Percentiles rank a stretch among this genome's conserved stretches.
These are phyloP conservation scores for Azorinus chamasolen DNA, from an alignment of 2,888 invertebrate genomes.

Conservation along the genomic window DNA sequence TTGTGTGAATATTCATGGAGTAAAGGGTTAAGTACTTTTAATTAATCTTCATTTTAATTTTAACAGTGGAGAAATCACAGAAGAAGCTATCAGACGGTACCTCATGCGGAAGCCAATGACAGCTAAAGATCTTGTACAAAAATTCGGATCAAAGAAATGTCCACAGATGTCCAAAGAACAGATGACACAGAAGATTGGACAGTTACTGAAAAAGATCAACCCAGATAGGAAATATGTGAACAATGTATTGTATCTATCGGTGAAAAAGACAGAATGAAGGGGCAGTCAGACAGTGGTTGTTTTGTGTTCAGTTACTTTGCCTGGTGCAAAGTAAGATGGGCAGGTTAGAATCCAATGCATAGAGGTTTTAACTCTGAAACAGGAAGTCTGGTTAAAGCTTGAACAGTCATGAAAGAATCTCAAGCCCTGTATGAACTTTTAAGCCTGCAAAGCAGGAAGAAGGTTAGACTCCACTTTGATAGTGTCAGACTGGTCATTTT, in stretches of 20 bases:
- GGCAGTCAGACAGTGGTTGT: background rate
- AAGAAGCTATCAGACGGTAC: slow-evolving; percentile 97
- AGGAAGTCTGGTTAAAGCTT: too few species aligned
- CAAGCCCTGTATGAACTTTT: too few species aligned
- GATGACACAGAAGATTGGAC: slow-evolving; percentile 96
- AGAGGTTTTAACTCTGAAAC: too few species aligned
- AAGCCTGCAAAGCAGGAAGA: too few species aligned
- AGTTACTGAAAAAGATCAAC: slow-evolving; percentile 97
- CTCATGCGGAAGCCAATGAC: slow-evolving; percentile 99
- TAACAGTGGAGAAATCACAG: slow-evolving; percentile 90
- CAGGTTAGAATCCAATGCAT: too few species aligned
- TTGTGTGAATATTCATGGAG: too few species aligned
- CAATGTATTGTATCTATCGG: slow-evolving; percentile 97
- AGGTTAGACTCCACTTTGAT: too few species aligned
- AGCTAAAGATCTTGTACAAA: slow-evolving; percentile 96
- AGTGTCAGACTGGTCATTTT: too few species aligned
- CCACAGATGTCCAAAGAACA: slow-evolving; percentile 96
- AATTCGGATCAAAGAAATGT: slow-evolving; percentile 98
- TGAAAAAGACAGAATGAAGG: slow-evolving; percentile 70
- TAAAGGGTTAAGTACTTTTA: too few species aligned
- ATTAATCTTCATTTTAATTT: background rate
- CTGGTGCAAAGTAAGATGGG: too few species aligned
- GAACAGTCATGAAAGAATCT: too few species aligned
- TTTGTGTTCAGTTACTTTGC: too few species aligned
- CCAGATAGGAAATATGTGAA: slow-evolving; percentile 96